A percentile compares a stretch with the other conserved stretches of the same genome.
Evolutionary conservation across 2,113 vertebrate species (phyloP).

Genomic region (Phrynosoma platyrhinos): DNA sequence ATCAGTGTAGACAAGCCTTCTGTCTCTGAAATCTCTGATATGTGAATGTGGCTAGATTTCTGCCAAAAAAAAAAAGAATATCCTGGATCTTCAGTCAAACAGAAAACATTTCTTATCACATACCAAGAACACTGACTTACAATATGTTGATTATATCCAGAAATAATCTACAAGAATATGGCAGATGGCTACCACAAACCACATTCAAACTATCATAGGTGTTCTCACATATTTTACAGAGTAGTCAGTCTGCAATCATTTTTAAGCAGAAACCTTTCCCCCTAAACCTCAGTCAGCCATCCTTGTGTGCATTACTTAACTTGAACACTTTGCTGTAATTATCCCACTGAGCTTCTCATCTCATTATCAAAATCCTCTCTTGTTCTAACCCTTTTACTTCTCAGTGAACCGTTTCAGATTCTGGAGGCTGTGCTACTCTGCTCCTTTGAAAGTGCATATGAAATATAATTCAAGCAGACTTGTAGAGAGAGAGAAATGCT

Average conservation of each 20-base stretch:
- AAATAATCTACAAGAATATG: too few relatives aligned
- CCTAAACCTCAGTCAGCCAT: neutral
- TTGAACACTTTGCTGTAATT: neutral
- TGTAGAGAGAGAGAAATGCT: neutral
- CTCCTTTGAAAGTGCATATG: conserved; percentile 15
- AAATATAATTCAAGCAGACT: conserved; percentile 1
- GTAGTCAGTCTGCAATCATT: neutral
- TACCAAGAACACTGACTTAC: neutral
- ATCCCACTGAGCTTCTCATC: neutral
- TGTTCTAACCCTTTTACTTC: conserved; percentile 11
- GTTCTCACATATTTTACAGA: neutral
- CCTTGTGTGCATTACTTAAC: neutral
- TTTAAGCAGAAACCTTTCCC: neutral
- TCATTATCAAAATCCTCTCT: conserved; percentile 1
- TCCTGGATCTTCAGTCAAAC: neutral
- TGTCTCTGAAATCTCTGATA: neutral
- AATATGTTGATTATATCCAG: neutral
- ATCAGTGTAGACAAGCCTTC: too few relatives aligned
- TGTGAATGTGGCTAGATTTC: neutral
- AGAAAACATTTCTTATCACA: too few relatives aligned
- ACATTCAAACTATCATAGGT: neutral
- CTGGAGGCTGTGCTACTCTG: neutral
- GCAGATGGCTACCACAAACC: neutral
- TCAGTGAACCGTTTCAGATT: conserved; percentile 14
- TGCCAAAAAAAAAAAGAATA: neutral